phyloP scores from a whole-genome alignment of 2,113 vertebrate species.

The Salvator merianae region DNA sequence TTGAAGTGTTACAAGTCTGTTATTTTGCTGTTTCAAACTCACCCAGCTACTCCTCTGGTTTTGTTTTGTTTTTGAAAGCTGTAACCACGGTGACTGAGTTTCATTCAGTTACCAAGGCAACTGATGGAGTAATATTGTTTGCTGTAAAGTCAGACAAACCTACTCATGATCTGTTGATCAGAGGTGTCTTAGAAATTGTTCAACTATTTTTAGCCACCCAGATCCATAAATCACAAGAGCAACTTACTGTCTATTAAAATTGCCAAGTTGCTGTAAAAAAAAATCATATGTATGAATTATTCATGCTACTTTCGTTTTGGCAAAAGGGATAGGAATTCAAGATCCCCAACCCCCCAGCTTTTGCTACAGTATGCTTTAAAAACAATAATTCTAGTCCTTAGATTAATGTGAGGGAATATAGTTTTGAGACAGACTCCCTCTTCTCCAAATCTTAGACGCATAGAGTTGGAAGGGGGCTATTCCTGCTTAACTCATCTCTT shows the following conservation, averaged over 20 bases:
- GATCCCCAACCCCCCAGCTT: constrained; percentile 25
- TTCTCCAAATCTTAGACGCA: too few relatives aligned
- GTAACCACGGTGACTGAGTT: constrained; percentile 72
- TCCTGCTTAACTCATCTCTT: too few relatives aligned
- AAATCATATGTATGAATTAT: constrained; percentile 68
- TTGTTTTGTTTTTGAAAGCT: constrained; percentile 67
- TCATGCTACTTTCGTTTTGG: constrained; percentile 56
- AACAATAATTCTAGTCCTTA: constrained; percentile 11
- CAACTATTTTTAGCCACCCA: constrained; percentile 72
- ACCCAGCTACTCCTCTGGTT: constrained; percentile 5
- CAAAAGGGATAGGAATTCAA: constrained; percentile 27
- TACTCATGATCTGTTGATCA: constrained; percentile 76
- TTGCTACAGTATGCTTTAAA: constrained; percentile 24
- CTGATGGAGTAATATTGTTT: constrained; percentile 68
- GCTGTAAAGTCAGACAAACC: constrained; percentile 75
- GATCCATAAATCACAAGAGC: constrained; percentile 69
- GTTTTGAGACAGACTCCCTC: constrained; percentile 26
- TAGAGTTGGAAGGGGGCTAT: too few relatives aligned
- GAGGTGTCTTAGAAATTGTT: constrained; percentile 69
- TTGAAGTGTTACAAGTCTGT: not conserved
- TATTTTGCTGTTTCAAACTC: not conserved
- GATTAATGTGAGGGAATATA: constrained; percentile 39
- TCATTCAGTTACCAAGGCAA: constrained; percentile 77
- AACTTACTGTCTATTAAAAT: constrained; percentile 64
- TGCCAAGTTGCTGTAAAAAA: constrained; percentile 52